A percentile compares a stretch with the other conserved stretches of the same genome.
phyloP scores from a whole-genome alignment of 2,797 vertebrate genomes.

The Argya squamiceps region DNA sequence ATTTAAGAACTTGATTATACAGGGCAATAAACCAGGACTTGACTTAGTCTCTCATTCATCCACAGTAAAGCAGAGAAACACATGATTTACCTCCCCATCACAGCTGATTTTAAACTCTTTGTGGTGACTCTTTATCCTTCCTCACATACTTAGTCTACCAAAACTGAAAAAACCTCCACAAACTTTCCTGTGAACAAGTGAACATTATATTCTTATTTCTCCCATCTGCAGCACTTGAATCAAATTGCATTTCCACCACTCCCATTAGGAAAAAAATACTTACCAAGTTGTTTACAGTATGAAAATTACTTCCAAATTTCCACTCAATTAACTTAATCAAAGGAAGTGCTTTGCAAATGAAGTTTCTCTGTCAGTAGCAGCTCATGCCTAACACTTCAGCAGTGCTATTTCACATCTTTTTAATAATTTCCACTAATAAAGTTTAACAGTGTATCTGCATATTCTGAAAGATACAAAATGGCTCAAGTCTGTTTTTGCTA shows the following conservation, averaged over 20 bases:
- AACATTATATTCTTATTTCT: not conserved
- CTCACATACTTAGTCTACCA: not conserved
- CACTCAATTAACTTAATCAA: constrained; percentile 25
- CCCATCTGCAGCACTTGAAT: not conserved
- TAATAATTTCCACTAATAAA: not conserved
- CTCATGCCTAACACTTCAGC: not conserved
- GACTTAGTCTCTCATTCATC: not conserved
- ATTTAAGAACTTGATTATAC: not conserved
- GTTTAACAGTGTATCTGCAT: not conserved
- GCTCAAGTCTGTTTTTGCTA: not conserved
- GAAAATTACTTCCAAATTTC: constrained; percentile 13
- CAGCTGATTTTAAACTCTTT: not conserved
- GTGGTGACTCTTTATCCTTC: not conserved
- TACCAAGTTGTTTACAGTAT: not conserved
- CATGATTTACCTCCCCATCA: not conserved
- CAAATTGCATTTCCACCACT: not conserved
- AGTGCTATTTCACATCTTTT: not conserved
- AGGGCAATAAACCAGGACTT: not conserved
- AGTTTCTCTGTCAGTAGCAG: not conserved
- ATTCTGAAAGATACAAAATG: not conserved
- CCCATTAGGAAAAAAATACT: not conserved
- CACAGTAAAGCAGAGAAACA: not conserved
- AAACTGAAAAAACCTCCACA: not conserved
- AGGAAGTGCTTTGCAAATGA: not conserved
- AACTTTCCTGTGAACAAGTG: not conserved